These are phyloP conservation scores for Hybos culiciformis DNA, from an alignment of 2,888 invertebrate genomes.

Conservation along the genomic window DNA sequence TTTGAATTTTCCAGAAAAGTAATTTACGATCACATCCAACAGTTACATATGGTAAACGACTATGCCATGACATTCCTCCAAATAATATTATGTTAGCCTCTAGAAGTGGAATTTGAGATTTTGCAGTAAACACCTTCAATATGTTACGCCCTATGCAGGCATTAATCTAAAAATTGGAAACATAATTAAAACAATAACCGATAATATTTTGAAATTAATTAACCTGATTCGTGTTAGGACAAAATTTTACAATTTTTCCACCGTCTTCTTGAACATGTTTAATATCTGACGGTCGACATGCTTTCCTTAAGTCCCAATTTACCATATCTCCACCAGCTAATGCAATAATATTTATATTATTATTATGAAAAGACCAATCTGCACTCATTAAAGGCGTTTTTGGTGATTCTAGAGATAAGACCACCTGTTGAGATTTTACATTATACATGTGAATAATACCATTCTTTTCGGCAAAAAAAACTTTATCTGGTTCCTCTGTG, in stretches of 20 bases:
- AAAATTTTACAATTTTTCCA: conserved; percentile 46
- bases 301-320: conserved; percentile 52
- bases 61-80: conserved; percentile 50
- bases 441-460: conserved; percentile 63
- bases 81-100: conserved; percentile 41
- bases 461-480: conserved; percentile 60
- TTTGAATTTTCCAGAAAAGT: conserved; percentile 44
- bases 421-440: conserved; percentile 48
- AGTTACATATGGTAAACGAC: conserved; percentile 44
- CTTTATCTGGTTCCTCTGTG: conserved; percentile 50
- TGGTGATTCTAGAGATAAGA: conserved; percentile 50
- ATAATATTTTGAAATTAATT: too few species aligned
- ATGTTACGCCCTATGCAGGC: conserved; percentile 51
- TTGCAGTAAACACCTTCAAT: conserved; percentile 48
- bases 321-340: conserved; percentile 51
- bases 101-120: conserved; percentile 41
- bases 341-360: conserved; percentile 43
- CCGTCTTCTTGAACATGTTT: conserved; percentile 49
- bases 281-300: conserved; percentile 46
- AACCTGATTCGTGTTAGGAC: conserved; percentile 46
- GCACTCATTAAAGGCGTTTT: conserved; percentile 48
- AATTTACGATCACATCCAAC: conserved; percentile 46
- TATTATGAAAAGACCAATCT: conserved; percentile 49
- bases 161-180: too few species aligned
- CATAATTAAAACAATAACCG: too few species aligned